A percentile compares a stretch with the other conserved stretches of the same genome.
These are phyloP conservation scores for Spilosoma lubricipeda DNA, from an alignment of 2,888 invertebrate species.

Conservation along the genomic window DNA sequence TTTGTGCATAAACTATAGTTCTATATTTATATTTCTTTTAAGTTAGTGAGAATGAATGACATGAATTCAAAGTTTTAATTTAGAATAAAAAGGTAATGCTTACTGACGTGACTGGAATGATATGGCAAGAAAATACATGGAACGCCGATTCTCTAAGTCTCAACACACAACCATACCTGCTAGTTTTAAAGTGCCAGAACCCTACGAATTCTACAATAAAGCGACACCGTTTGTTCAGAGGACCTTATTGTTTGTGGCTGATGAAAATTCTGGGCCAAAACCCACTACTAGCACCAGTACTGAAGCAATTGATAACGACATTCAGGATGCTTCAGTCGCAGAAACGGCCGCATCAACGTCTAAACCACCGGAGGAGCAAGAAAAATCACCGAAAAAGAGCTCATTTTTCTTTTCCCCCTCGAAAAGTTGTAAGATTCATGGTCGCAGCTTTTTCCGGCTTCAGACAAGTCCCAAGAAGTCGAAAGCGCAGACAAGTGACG, in stretches of 20 bases:
- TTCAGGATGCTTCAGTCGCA: conserved; percentile 56
- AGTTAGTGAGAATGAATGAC: conserved; percentile 15
- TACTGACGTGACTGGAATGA: conserved; percentile 59
- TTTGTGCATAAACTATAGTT: not conserved
- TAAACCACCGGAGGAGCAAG: conserved; percentile 76
- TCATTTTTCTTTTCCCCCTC: conserved; percentile 85
- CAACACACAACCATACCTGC: conserved; percentile 81
- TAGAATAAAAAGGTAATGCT: conserved; percentile 33
- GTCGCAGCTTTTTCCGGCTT: conserved; percentile 83
- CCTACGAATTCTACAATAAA: conserved; percentile 82
- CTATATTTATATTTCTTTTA: not conserved
- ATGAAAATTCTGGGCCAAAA: conserved; percentile 79
- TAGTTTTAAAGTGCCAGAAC: conserved; percentile 81
- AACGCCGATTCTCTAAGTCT: conserved; percentile 81
- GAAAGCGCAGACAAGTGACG: conserved; percentile 70
- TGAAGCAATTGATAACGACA: conserved; percentile 54
- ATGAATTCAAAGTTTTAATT: conserved; percentile 20
- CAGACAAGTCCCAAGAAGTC: conserved; percentile 84
- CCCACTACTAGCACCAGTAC: conserved; percentile 57
- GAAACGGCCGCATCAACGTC: conserved; percentile 69
- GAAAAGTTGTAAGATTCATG: conserved; percentile 83
- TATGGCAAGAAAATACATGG: conserved; percentile 86
- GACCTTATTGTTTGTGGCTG: conserved; percentile 80
- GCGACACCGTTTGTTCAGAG: conserved; percentile 84
- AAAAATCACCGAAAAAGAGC: conserved; percentile 83